Percentiles rank a stretch among this genome's conserved stretches.
These are phyloP conservation scores for Chaetogeoica ovagalla DNA, from an alignment of 2,888 invertebrate genomes.

Conservation along the genomic window DNA sequence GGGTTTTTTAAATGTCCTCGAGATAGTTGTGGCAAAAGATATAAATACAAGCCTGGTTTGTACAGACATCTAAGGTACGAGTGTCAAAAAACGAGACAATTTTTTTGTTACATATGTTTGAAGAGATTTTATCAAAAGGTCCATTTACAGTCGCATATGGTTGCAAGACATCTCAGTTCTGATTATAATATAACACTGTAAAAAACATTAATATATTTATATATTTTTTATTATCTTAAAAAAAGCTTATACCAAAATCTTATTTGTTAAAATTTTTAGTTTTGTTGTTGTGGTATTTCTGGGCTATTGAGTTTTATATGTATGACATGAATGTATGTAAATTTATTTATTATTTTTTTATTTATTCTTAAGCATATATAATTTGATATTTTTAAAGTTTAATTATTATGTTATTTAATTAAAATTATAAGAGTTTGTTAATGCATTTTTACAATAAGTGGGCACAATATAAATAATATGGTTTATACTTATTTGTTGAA, in stretches of 20 bases:
- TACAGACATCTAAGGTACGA: slow-evolving; percentile 58
- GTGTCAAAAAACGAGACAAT: slow-evolving; percentile 62
- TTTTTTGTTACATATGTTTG: slow-evolving; percentile 61
- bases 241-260: slow-evolving; percentile 46
- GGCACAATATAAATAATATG: slow-evolving; percentile 23
- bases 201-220: not conserved
- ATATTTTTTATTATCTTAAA: slow-evolving; percentile 15
- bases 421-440: slow-evolving; percentile 10
- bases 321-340: not conserved
- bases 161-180: slow-evolving; percentile 43
- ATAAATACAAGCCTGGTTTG: slow-evolving; percentile 62
- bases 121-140: slow-evolving; percentile 60
- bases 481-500: slow-evolving; percentile 17
- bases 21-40: slow-evolving; percentile 61
- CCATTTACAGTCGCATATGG: slow-evolving; percentile 57
- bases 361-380: not conserved
- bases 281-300: slow-evolving; percentile 25
- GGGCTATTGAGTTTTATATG: slow-evolving; percentile 20
- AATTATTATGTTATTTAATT: slow-evolving; percentile 29
- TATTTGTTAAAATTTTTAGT: slow-evolving; percentile 32
- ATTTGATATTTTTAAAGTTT: slow-evolving; percentile 31
- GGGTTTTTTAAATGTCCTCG: slow-evolving; percentile 52
- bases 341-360: slow-evolving; percentile 16
- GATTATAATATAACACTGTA: slow-evolving; percentile 42
- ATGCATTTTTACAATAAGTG: slow-evolving; percentile 4